Evolutionary conservation across 1,140 invertebrate species (phyloP).

Genomic region (Ditylenchus dipsaci): DNA sequence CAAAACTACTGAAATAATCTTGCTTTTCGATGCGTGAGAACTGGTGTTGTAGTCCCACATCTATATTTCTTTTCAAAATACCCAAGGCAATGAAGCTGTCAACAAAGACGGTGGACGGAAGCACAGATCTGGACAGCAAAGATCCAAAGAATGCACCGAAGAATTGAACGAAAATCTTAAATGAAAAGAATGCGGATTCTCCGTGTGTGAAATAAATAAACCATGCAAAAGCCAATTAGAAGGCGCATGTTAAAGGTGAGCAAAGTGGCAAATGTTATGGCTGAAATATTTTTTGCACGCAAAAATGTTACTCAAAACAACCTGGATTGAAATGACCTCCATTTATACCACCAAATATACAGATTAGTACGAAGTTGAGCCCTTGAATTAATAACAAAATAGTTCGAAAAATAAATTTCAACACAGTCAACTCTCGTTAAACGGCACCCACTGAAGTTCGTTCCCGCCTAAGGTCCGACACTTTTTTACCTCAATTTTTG

Average conservation of each 20-base stretch:
- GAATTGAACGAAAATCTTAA: conserved; percentile 23
- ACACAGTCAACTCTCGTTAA: too few species aligned
- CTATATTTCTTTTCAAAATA: conserved; percentile 8
- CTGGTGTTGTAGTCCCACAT: not conserved
- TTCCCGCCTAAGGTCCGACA: too few species aligned
- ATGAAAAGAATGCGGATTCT: too few species aligned
- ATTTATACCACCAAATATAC: conserved; percentile 1
- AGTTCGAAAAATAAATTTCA: too few species aligned
- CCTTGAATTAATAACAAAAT: conserved; percentile 2
- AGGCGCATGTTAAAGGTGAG: conserved; percentile 13
- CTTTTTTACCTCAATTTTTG: too few species aligned
- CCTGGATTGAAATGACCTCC: conserved; percentile 18
- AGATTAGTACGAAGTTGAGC: conserved; percentile 1
- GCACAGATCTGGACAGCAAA: conserved; percentile 12
- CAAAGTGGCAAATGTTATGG: conserved; percentile 17
- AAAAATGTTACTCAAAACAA: conserved; percentile 1
- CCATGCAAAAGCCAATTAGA: conserved; percentile 18
- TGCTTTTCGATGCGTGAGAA: not conserved
- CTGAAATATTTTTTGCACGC: conserved; percentile 7
- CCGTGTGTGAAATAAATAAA: not conserved
- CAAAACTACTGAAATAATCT: not conserved
- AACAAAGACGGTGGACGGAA: conserved; percentile 8
- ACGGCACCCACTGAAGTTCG: too few species aligned
- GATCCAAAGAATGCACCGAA: conserved; percentile 33
- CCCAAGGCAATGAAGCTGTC: conserved; percentile 11